Conservation (phyloP, 2,113 vertebrate genomes). For the Burhinus bistriatus region DNA sequence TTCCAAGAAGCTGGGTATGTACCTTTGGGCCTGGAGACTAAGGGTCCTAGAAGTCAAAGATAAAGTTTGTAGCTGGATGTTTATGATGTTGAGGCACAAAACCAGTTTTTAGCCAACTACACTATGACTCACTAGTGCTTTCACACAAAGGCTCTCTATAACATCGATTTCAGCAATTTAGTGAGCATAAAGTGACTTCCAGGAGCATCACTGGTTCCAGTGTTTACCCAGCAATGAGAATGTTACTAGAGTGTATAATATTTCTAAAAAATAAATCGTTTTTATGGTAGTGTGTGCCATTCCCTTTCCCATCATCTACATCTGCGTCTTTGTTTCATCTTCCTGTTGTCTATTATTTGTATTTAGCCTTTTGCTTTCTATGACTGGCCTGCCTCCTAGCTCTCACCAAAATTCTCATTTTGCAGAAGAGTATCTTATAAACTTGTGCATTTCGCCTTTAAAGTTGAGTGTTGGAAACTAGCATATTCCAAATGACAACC, state of each 20-base stretch:
- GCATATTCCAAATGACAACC: background rate
- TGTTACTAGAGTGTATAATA: background rate
- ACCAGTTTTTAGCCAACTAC: background rate
- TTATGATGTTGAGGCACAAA: background rate
- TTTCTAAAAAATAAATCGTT: background rate
- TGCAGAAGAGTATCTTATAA: background rate
- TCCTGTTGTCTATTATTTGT: background rate
- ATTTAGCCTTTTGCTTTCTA: background rate
- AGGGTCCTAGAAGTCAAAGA: background rate
- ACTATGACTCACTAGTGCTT: background rate
- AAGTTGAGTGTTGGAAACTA: background rate
- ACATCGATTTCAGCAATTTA: background rate
- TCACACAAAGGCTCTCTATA: background rate
- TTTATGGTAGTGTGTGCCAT: background rate
- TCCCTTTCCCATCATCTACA: background rate
- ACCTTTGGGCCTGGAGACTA: background rate
- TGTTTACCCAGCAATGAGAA: background rate
- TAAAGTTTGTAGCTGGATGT: background rate
- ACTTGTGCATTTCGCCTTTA: background rate
- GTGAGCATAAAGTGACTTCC: background rate
- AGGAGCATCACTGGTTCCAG: background rate
- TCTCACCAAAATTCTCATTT: background rate
- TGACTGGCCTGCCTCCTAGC: background rate
- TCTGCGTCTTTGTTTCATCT: background rate
- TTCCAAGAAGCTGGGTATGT: background rate